These are phyloP conservation scores for Dyspetes luteomarginatus DNA, from an alignment of 2,888 invertebrate species.

Conservation along the genomic window DNA sequence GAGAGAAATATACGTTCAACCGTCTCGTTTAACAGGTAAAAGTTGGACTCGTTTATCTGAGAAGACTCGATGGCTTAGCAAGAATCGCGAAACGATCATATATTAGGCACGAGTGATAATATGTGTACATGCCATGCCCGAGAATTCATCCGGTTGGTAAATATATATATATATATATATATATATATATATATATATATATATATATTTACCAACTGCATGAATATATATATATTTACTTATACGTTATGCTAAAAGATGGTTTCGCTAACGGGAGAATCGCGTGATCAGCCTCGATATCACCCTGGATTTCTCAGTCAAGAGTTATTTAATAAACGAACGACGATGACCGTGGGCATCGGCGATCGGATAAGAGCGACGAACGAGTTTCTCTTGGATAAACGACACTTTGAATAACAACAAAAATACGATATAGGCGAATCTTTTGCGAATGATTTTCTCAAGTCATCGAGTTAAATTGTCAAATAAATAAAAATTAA, in stretches of 20 bases:
- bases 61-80: background rate
- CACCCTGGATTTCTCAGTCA: conserved; percentile 30
- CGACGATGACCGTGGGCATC: conserved; percentile 1
- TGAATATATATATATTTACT: background rate
- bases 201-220: background rate
- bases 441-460: background rate
- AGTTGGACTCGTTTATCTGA: conserved; percentile 55
- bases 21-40: conserved; percentile 60
- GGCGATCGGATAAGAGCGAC: conserved; percentile 40
- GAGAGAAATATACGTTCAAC: conserved; percentile 36
- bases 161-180: background rate
- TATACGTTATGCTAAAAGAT: conserved; percentile 19
- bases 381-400: conserved; percentile 45
- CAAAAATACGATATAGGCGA: background rate
- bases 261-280: conserved; percentile 60
- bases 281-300: conserved; percentile 61
- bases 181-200: background rate
- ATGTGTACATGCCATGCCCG: conserved; percentile 19
- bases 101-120: conserved; percentile 36
- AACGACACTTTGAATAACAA: background rate
- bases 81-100: conserved; percentile 28
- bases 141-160: conserved; percentile 45
- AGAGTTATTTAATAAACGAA: conserved; percentile 57
- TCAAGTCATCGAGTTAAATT: no score
- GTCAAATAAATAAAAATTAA: no score